Evolutionary conservation across 1,140 invertebrate genomes (phyloP).

Genomic region (Atopsyche davidsoni): DNA sequence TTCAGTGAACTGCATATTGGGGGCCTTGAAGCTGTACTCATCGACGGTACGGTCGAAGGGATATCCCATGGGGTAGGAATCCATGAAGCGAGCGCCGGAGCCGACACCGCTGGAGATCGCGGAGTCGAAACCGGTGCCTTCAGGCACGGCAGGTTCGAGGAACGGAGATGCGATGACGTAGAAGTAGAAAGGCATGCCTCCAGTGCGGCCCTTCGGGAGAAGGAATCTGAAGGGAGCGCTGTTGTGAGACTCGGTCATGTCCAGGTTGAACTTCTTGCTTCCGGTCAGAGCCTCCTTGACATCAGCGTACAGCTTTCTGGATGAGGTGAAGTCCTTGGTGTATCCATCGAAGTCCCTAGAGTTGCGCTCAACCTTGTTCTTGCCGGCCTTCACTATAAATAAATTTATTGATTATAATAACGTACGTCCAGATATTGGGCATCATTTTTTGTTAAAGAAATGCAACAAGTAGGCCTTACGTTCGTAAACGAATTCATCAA

Average conservation of each 20-base stretch:
- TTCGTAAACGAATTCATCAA: conserved; percentile 52
- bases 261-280: conserved; percentile 41
- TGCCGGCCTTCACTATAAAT: conserved; percentile 49
- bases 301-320: conserved; percentile 42
- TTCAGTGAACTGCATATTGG: conserved; percentile 61
- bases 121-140: conserved; percentile 11
- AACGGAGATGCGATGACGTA: conserved; percentile 52
- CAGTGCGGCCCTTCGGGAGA: conserved; percentile 53
- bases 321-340: conserved; percentile 47
- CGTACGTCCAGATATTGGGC: not conserved
- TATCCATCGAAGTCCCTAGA: conserved; percentile 44
- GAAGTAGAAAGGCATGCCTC: conserved; percentile 52
- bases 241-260: conserved; percentile 46
- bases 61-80: conserved; percentile 56
- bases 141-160: conserved; percentile 28
- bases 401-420: conserved; percentile 8
- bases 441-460: conserved; percentile 32
- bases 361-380: conserved; percentile 54
- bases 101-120: conserved; percentile 29
- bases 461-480: conserved; percentile 22
- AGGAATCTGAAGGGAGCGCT: conserved; percentile 55
- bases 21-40: conserved; percentile 50
- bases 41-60: conserved; percentile 63
- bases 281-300: conserved; percentile 37
- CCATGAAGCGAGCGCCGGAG: conserved; percentile 40